Conservation (phyloP, 2,888 invertebrate genomes). For the Hipparchia semele region DNA sequence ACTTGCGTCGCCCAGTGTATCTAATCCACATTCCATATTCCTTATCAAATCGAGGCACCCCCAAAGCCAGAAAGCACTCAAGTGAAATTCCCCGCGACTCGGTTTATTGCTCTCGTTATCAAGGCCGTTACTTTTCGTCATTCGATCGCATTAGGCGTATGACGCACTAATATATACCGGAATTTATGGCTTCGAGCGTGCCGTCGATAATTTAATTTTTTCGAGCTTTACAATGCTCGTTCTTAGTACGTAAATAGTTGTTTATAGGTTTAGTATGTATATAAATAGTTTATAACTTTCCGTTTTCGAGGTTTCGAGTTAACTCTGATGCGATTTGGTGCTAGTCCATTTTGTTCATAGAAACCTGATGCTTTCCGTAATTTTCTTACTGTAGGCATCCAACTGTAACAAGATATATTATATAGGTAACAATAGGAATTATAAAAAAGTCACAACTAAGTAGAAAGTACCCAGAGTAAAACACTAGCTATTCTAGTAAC, state of each 20-base stretch:
- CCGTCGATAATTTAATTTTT: slow-evolving; percentile 32
- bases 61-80: slow-evolving; percentile 59
- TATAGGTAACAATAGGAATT: too few relatives aligned
- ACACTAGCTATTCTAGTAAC: too few relatives aligned
- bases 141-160: slow-evolving; percentile 78
- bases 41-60: slow-evolving; percentile 49
- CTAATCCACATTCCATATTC: slow-evolving; percentile 41
- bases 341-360: neutral
- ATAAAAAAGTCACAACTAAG: too few relatives aligned
- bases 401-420: too few relatives aligned
- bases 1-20: slow-evolving; percentile 26
- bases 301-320: neutral
- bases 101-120: slow-evolving; percentile 78
- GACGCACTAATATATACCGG: slow-evolving; percentile 48
- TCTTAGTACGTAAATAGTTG: neutral
- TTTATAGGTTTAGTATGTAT: neutral
- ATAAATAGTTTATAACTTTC: neutral
- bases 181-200: slow-evolving; percentile 42
- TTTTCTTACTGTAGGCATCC: too few relatives aligned
- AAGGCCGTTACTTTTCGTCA: slow-evolving; percentile 73
- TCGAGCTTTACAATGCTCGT: slow-evolving; percentile 12
- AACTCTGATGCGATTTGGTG: neutral
- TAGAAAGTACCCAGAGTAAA: too few relatives aligned
- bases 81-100: slow-evolving; percentile 67
- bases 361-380: too few relatives aligned